These are phyloP conservation scores for Leucopternis melanops DNA, from an alignment of 2,113 vertebrate species.

Conservation along the genomic window DNA sequence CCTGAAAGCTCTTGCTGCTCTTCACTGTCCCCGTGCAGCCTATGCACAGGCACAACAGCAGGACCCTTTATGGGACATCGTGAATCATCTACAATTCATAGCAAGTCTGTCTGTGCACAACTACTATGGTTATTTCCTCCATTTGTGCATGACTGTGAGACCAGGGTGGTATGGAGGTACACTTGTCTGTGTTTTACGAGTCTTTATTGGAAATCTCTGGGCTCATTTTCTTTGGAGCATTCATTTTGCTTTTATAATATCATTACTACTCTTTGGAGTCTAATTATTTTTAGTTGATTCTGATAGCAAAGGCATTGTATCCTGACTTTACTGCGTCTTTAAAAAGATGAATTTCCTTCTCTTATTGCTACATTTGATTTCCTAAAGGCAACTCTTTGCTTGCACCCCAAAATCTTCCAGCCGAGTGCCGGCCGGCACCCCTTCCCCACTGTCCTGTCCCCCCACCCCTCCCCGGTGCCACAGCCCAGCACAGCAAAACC, in stretches of 20 bases:
- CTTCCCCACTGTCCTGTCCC: too few relatives aligned
- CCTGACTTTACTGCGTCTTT: background rate
- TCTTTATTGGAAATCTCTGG: background rate
- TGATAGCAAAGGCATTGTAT: background rate
- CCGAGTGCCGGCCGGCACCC: too few relatives aligned
- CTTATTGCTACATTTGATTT: background rate
- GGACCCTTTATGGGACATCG: background rate
- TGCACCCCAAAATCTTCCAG: too few relatives aligned
- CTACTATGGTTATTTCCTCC: background rate
- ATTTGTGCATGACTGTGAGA: background rate
- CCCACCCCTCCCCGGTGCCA: too few relatives aligned
- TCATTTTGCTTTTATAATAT: background rate
- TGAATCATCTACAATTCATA: background rate
- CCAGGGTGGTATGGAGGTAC: background rate
- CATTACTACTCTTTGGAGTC: background rate
- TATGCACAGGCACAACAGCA: too few relatives aligned
- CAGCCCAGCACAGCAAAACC: too few relatives aligned
- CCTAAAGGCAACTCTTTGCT: too few relatives aligned
- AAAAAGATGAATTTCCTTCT: background rate
- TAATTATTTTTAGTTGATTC: background rate
- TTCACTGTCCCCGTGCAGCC: too few relatives aligned
- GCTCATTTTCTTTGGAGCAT: background rate
- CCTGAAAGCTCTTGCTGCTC: too few relatives aligned
- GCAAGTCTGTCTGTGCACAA: background rate
- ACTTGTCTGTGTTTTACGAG: background rate